phyloP scores from a whole-genome alignment of 1,140 invertebrate genomes.

The Drosophila mauritiana region DNA sequence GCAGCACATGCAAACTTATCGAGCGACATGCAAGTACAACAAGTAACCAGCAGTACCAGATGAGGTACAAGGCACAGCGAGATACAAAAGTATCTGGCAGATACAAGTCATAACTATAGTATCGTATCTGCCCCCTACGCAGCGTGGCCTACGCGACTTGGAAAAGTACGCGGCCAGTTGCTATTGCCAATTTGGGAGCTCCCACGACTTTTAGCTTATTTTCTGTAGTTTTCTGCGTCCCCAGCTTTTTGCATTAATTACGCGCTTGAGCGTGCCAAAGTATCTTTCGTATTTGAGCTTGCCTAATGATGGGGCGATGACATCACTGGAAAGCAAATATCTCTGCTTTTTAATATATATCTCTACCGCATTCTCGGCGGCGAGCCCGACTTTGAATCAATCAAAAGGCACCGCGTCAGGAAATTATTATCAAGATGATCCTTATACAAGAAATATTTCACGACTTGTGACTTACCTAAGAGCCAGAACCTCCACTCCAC shows the following conservation, averaged over 20 bases:
- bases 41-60: conserved; percentile 11
- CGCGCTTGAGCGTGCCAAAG: conserved; percentile 77
- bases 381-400: conserved; percentile 22
- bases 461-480: conserved; percentile 87
- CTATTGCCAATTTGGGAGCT: conserved; percentile 75
- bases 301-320: conserved; percentile 58
- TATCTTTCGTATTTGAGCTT: conserved; percentile 61
- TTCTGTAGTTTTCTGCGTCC: conserved; percentile 30
- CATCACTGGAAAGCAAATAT: conserved; percentile 53
- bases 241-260: conserved; percentile 76
- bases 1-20: conserved; percentile 44
- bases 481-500: conserved; percentile 91
- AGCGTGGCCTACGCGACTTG: conserved; percentile 32
- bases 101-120: conserved; percentile 32
- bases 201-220: conserved; percentile 69
- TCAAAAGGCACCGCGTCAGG: conserved; percentile 5
- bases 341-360: conserved; percentile 5
- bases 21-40: conserved; percentile 56
- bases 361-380: conserved; percentile 11
- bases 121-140: conserved; percentile 59
- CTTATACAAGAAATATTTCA: conserved; percentile 1
- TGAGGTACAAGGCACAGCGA: conserved; percentile 17
- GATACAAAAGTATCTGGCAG: conserved; percentile 29
- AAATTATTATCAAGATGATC: conserved; percentile 24
- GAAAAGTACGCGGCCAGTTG: conserved; percentile 45